phyloP scores from a whole-genome alignment of 2,113 vertebrate genomes.

The Mesocricetus auratus region DNA sequence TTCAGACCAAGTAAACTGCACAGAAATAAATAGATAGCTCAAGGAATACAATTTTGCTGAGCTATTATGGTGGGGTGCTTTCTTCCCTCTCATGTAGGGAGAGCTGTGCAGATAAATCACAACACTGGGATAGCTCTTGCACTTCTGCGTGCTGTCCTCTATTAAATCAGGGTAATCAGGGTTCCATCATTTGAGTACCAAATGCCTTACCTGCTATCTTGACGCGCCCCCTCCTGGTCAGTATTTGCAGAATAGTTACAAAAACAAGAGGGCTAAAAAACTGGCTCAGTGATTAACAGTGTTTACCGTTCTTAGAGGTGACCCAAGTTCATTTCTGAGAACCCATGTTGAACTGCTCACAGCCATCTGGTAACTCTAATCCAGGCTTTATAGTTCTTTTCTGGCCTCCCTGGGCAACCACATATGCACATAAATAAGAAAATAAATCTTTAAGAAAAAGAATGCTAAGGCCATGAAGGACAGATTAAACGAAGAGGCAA shows the following conservation, averaged over 20 bases:
- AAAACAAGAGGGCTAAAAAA: background rate
- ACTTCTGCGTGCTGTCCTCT: no score
- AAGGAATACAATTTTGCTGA: background rate
- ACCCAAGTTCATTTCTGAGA: background rate
- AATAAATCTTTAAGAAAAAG: background rate
- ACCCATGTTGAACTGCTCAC: background rate
- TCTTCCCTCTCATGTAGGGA: background rate
- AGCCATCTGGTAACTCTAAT: background rate
- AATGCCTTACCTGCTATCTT: background rate
- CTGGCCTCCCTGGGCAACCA: background rate
- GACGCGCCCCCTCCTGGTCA: background rate
- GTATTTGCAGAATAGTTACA: background rate
- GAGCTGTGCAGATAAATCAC: background rate
- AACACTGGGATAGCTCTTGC: background rate
- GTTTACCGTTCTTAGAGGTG: background rate
- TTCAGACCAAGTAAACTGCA: background rate
- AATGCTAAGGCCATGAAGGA: background rate
- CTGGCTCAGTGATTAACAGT: background rate
- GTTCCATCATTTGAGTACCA: background rate
- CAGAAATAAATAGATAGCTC: conserved; percentile 7
- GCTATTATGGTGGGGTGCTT: background rate
- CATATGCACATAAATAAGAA: background rate
- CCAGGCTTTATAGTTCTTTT: no score
- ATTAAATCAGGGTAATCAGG: background rate
- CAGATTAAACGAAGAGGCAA: background rate